Conservation (phyloP, 2,888 invertebrate species). For the Ochropleura leucogaster region DNA sequence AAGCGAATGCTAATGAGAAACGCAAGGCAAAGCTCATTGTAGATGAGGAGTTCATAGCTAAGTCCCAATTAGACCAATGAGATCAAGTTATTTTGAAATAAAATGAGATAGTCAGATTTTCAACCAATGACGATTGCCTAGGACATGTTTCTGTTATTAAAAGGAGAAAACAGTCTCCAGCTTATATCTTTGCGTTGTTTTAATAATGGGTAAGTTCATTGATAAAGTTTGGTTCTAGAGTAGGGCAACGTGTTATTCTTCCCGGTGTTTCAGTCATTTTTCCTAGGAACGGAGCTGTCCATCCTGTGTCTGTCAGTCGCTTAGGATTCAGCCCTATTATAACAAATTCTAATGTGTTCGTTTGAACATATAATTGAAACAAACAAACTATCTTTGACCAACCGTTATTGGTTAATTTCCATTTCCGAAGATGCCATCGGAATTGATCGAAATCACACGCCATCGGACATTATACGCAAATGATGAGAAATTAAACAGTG, state of each 20-base stretch:
- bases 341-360: neutral
- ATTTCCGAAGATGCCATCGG: slow-evolving; percentile 8
- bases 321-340: too few relatives aligned
- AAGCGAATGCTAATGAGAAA: neutral
- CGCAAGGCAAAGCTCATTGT: too few relatives aligned
- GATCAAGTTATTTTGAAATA: too few relatives aligned
- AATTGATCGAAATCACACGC: neutral
- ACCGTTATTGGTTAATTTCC: slow-evolving; percentile 11
- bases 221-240: neutral
- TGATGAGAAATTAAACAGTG: neutral
- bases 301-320: too few relatives aligned
- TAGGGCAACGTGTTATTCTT: slow-evolving; percentile 1
- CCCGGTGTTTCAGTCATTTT: neutral
- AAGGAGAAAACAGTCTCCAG: neutral
- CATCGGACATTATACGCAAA: slow-evolving; percentile 9
- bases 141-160: neutral
- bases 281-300: neutral
- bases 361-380: neutral
- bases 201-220: neutral
- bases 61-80: too few relatives aligned
- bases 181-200: neutral
- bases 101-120: too few relatives aligned
- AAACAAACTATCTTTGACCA: neutral
- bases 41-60: too few relatives aligned
- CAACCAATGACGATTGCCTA: neutral